These are phyloP conservation scores for Elaphurus davidianus DNA, from an alignment of 2,113 vertebrate genomes.

Conservation along the genomic window DNA sequence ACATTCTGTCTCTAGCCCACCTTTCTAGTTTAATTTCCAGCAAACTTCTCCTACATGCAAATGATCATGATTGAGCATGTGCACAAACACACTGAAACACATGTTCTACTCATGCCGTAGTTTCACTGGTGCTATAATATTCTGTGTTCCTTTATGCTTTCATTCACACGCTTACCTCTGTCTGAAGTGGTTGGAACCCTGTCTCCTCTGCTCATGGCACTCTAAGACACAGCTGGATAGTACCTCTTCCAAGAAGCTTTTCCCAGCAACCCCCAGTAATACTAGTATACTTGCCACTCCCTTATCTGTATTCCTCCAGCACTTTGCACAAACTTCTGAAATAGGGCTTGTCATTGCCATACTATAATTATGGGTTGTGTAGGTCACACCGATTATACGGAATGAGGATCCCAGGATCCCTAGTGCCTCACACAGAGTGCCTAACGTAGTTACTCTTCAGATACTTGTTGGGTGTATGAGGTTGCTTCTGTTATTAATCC, in stretches of 20 bases:
- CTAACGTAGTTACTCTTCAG: neutral
- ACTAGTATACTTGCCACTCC: neutral
- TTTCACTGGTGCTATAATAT: neutral
- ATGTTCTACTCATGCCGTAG: neutral
- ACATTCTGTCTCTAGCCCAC: neutral
- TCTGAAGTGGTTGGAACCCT: neutral
- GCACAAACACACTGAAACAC: neutral
- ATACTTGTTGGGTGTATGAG: neutral
- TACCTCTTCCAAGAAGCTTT: neutral
- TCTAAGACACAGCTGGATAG: neutral
- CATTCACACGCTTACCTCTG: neutral
- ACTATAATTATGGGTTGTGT: neutral
- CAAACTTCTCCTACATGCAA: neutral
- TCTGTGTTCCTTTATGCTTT: neutral
- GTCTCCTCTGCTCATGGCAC: neutral
- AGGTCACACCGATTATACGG: neutral
- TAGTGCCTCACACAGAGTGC: neutral
- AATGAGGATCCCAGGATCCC: neutral
- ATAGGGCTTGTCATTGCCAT: neutral
- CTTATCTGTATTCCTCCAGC: neutral
- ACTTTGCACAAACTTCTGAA: neutral
- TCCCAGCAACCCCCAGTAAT: neutral
- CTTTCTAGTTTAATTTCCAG: neutral
- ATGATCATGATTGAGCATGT: neutral
- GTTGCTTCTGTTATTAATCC: neutral